Percentiles rank a stretch among this genome's conserved stretches.
Evolutionary conservation across 2,797 vertebrate species (phyloP).

Genomic region (Odontamblyopus lacepedii): DNA sequence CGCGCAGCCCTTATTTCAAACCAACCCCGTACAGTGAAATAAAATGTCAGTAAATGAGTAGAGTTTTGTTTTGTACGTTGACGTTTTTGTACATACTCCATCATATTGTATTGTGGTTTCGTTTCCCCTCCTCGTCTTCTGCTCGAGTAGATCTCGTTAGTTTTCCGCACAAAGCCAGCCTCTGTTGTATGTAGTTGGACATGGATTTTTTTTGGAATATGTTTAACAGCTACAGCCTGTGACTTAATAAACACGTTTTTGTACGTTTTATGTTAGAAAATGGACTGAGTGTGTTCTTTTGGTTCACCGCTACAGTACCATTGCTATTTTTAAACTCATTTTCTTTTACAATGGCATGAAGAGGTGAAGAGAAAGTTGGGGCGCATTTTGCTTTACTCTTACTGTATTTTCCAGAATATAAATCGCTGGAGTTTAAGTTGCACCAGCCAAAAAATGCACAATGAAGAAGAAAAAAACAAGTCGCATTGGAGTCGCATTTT

Average conservation of each 20-base stretch:
- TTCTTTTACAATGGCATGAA: too few species aligned
- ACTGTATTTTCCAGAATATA: too few species aligned
- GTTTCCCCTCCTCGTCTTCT: conserved; percentile 28
- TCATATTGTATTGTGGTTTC: conserved; percentile 25
- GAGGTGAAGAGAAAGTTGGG: too few species aligned
- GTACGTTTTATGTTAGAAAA: conserved; percentile 45
- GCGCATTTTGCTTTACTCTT: too few species aligned
- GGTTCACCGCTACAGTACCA: too few species aligned
- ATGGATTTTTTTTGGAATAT: conserved; percentile 47
- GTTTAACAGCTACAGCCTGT: conserved; percentile 57
- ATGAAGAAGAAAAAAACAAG: too few species aligned
- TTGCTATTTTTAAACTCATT: too few species aligned
- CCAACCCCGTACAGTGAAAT: background rate
- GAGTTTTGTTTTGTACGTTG: conserved; percentile 15
- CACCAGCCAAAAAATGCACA: too few species aligned
- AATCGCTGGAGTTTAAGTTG: too few species aligned
- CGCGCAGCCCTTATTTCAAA: background rate
- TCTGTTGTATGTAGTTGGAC: conserved; percentile 53
- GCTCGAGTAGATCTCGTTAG: conserved; percentile 38
- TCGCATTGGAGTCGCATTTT: too few species aligned
- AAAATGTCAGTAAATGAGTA: too few species aligned
- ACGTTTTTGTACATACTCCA: conserved; percentile 61
- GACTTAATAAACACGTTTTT: conserved; percentile 75
- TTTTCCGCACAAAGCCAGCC: conserved; percentile 29
- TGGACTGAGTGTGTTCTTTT: background rate